phyloP scores from a whole-genome alignment of 1,140 invertebrate genomes.

The Euwallacea similis region DNA sequence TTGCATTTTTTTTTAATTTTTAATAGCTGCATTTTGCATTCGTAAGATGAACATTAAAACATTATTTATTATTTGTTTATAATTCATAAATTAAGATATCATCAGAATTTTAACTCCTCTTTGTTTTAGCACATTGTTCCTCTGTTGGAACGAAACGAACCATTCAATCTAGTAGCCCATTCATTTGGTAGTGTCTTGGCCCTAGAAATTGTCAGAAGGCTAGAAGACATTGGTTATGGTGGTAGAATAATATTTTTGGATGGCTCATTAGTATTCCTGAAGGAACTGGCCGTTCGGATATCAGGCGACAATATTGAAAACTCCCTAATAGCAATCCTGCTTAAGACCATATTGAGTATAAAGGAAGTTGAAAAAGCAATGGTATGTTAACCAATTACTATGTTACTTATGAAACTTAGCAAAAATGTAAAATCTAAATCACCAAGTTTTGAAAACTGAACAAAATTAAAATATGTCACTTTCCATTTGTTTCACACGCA shows the following conservation, averaged over 20 bases:
- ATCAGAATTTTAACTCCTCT: background rate
- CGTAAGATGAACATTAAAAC: background rate
- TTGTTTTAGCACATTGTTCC: background rate
- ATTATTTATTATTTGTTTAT: background rate
- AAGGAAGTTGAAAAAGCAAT: slow-evolving; percentile 37
- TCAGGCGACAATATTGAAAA: background rate
- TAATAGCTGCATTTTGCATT: background rate
- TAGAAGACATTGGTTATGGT: slow-evolving; percentile 60
- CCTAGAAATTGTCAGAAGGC: slow-evolving; percentile 57
- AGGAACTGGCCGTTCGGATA: background rate
- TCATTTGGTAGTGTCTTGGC: slow-evolving; percentile 64
- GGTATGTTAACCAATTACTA: background rate
- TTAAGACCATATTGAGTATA: background rate
- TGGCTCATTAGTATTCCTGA: slow-evolving; percentile 54
- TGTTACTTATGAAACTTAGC: too few species aligned
- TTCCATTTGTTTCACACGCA: too few species aligned
- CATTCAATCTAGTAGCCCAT: slow-evolving; percentile 64
- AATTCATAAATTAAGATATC: background rate
- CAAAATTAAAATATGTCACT: too few species aligned
- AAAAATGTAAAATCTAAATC: slow-evolving; percentile 26
- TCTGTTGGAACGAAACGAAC: slow-evolving; percentile 3
- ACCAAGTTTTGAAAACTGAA: too few species aligned
- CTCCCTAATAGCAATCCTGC: background rate
- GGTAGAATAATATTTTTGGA: slow-evolving; percentile 62
- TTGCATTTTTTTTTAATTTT: background rate